Conservation (phyloP, 2,888 invertebrate species). For the Drosophila hamatofila region DNA sequence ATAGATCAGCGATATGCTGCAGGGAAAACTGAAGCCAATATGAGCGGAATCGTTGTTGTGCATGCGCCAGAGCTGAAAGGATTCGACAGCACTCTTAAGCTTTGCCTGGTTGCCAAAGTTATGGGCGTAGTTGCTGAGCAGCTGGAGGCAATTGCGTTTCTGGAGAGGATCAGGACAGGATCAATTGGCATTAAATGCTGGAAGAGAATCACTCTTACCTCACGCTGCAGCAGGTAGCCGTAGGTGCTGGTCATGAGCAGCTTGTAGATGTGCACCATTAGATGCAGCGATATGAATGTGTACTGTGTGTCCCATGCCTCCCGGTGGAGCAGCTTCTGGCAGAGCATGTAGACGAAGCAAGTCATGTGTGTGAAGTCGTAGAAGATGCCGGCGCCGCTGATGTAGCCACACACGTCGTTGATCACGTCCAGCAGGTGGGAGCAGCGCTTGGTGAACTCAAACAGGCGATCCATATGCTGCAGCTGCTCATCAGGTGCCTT, state of each 20-base stretch:
- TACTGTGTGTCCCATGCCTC: constrained; percentile 60
- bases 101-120: constrained; percentile 34
- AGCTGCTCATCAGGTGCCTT: neutral
- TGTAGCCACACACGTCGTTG: constrained; percentile 68
- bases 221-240: constrained; percentile 69
- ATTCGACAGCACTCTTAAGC: constrained; percentile 38
- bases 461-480: constrained; percentile 44
- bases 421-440: constrained; percentile 63
- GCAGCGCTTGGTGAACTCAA: constrained; percentile 61
- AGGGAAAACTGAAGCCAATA: constrained; percentile 64
- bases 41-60: constrained; percentile 67
- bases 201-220: constrained; percentile 57
- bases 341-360: constrained; percentile 75
- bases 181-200: neutral
- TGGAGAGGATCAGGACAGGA: constrained; percentile 36
- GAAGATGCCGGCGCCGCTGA: constrained; percentile 63
- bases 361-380: constrained; percentile 81
- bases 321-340: constrained; percentile 69
- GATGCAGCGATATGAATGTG: constrained; percentile 64
- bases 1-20: constrained; percentile 67
- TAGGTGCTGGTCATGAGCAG: constrained; percentile 69
- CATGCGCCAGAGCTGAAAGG: constrained; percentile 68
- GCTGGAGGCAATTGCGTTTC: constrained; percentile 69
- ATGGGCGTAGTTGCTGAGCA: constrained; percentile 56
- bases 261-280: constrained; percentile 73